Evolutionary conservation across 2,797 vertebrate species (phyloP), one percentile per base, ranked within the genome.

Genomic region (Epinephelus awoara): DNA sequence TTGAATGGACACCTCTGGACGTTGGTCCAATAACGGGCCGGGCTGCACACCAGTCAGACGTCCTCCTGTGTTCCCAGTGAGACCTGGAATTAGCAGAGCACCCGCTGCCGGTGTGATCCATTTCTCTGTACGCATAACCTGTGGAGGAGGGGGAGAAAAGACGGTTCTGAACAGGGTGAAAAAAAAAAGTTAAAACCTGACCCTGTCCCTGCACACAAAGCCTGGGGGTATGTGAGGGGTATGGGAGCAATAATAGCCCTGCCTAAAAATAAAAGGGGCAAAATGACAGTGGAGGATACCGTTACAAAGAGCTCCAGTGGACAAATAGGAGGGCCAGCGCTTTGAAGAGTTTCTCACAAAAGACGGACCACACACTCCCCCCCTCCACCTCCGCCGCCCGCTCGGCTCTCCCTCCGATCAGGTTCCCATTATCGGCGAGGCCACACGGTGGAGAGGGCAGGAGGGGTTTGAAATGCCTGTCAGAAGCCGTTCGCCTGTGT

Each of bases 241-340:
- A 87, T 71, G 83, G 82, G 65, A 76, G 80, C 88, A 83, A 86
- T 85, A 92, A 78, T 88, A 89, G 72, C 78, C 91, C 85, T 86
- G 88, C 74, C 78, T 93, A 92, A 93, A 95, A 94, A 93, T 93
- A 95, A 93, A 93, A 92, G 91, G 88, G 75, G 70, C 89, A 87
- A 92, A 94, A 95, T 94, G 92, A 94, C 94, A 93, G 86, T 88
- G 90, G 86, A 86, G 82, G 84, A 88, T 94, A 90, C 79, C 87
- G 79, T 93, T 94, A 94, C 90, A 94, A 94, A 94, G 89, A 94
- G 72, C 78, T 85, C 52, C 82, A 88, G 38, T 0, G 90, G 77
- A 82, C 77, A 94, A 90, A 86, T 77, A 94, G 87, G 91, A 85
- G 77, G 82, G 80, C 78, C 76, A 65, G 65, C 12, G 82, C 88